Conservation (phyloP, 2,888 invertebrate species). For the Rutpela maculata region DNA sequence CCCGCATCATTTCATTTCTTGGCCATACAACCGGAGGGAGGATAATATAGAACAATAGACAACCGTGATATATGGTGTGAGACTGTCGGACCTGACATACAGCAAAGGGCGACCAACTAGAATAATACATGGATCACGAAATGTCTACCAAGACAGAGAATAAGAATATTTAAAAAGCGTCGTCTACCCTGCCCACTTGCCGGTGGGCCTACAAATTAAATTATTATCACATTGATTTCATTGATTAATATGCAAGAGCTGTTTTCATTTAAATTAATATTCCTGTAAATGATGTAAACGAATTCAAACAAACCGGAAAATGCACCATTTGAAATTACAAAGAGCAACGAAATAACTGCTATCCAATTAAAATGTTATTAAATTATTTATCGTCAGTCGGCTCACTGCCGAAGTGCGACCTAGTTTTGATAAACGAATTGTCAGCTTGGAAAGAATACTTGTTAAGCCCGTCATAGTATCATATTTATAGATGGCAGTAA, state of each 20-base stretch:
- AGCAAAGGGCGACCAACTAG: too few species aligned
- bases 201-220: too few species aligned
- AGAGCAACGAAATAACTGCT: slow-evolving; percentile 16
- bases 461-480: slow-evolving; percentile 13
- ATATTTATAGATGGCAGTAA: slow-evolving; percentile 27
- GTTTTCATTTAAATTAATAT: background rate
- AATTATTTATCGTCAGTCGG: slow-evolving; percentile 21
- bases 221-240: too few species aligned
- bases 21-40: too few species aligned
- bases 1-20: too few species aligned
- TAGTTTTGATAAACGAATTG: slow-evolving; percentile 9
- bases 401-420: background rate
- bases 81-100: too few species aligned
- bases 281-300: background rate
- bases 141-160: too few species aligned
- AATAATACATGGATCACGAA: too few species aligned
- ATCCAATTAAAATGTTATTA: slow-evolving; percentile 21
- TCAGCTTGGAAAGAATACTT: slow-evolving; percentile 24
- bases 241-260: background rate
- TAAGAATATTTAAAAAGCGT: too few species aligned
- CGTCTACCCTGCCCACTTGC: too few species aligned
- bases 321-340: background rate
- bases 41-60: too few species aligned
- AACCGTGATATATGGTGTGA: too few species aligned
- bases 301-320: slow-evolving; percentile 1